Percentiles rank a stretch among this genome's conserved stretches.
These are phyloP conservation scores for Bovichtus variegatus DNA, from an alignment of 2,797 vertebrate species.

Conservation along the genomic window DNA sequence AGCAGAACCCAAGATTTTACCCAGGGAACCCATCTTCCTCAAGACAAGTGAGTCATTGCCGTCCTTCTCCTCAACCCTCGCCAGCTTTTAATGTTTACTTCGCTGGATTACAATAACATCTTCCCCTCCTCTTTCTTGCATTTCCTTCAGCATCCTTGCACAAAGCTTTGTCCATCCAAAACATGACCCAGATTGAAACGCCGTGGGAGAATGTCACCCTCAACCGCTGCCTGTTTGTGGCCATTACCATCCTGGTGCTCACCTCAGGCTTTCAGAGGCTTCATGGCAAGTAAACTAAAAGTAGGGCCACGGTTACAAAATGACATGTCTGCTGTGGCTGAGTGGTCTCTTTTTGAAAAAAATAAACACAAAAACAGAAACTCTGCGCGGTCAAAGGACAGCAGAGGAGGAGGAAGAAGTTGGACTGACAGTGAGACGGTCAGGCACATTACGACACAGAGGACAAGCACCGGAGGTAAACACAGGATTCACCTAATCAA, in stretches of 20 bases:
- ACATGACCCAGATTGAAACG: conserved; percentile 68
- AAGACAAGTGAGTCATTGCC: conserved; percentile 57
- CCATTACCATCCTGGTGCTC: conserved; percentile 90
- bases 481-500: not conserved
- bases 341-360: not conserved
- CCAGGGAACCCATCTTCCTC: conserved; percentile 54
- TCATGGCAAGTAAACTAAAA: conserved; percentile 83
- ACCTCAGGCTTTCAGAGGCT: conserved; percentile 91
- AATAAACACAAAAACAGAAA: conserved; percentile 75
- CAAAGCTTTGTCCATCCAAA: conserved; percentile 72
- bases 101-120: no score
- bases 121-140: not conserved
- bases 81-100: not conserved
- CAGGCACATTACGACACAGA: conserved; percentile 57
- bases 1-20: conserved; percentile 60
- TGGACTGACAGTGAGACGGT: conserved; percentile 60
- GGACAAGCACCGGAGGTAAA: conserved; percentile 71
- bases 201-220: conserved; percentile 93
- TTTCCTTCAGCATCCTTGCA: conserved; percentile 61
- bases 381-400: conserved; percentile 66
- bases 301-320: not conserved
- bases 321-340: not conserved
- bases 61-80: not conserved
- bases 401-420: conserved; percentile 60
- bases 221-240: conserved; percentile 93